Base-by-base conservation (phyloP, 2,113 vertebrate species). In the Pithys albifrons region DNA sequence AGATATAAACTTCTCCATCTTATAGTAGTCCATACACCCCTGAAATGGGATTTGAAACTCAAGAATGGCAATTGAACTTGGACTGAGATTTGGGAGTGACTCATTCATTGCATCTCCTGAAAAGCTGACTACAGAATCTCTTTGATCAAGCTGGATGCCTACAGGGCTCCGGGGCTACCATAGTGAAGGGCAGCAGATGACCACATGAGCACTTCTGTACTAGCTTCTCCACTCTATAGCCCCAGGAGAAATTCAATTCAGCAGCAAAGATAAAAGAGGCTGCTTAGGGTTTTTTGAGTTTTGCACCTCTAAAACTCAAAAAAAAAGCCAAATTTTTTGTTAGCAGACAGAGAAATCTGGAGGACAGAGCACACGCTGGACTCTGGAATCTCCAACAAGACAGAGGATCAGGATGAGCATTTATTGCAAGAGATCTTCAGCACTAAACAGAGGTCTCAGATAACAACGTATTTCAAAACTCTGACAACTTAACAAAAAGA, bases 71-170 rank as follows among this genome's bases (percentile, higher is more conserved):
- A 17, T 0, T 39, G 49, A 91, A 73, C 45, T 61, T 62, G 49
- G 54, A 64, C 43, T 31, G 87, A 35, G 61, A 64, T 85, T 78
- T 78, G 61, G 62, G 48, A 35, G 57, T 43, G 61, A 87, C 16
- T 85, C 29, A 64, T 6, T 37, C 48, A 75, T 35, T 48, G 18
- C 18, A 49, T 28, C 46, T 72, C 62, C 86, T 46, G 43, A 58
- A 84, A 77, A 89, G 67, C 37, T 29, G 37, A 45, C 31, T 55
- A 55, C 19, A 81, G 57, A 46, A 78, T 55, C 81, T 48, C 90
- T 93, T 94, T 96, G 48, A 89, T 91, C 3, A 25, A 55, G 81
- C 2, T 75, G 57, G 66, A 85, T 52, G 95, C 81, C 92, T 64
- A 55, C 24, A 55, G 58, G 84, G 51, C 43, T 71, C 54, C 1